Base-by-base conservation (phyloP, 2,113 vertebrate species). In the Spilogale gracilis region DNA sequence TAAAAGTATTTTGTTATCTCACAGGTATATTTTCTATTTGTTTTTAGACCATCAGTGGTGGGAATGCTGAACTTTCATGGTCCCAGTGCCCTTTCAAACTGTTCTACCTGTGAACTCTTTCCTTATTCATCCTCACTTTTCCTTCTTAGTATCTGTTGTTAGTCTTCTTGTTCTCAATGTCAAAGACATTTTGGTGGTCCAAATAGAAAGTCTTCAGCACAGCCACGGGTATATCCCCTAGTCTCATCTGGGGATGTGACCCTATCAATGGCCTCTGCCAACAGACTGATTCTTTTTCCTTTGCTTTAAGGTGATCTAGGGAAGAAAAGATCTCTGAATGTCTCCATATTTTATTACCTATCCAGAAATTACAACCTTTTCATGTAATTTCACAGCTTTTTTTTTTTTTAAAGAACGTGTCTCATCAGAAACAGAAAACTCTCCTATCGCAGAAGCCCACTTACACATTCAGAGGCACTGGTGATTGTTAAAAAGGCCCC, bases 191-290 rank as follows among this genome's bases (percentile, higher is more conserved):
- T 54, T 43, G 25, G 25, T 43, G 21, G 4, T 32, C 2, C 45
- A 85, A 71, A 21, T 3, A 38, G 18, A 74, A 56, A n/a, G 1
- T 61, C 10, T 86, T 73, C 17, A 56, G 2, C 16, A 69, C 4
- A 65, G 32, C 9, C 21, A 3, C 13, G 18, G 10, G 30, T 0
- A 1, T 4, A 21, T 30, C 16, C 3, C 20, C 17, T 73, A 6
- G 14, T 32, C 20, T 76, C 14, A 54, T 54, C 4, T 38, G 3
- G 25, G 16, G 7, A 58, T 6, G 3, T 2, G 20, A 38, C 63
- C 14, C 14, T 48, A 6, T 38, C 48, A 82, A 0, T 58, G 23
- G 17, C 5, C 5, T 89, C 38, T 43, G 16, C 13, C 38, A 50
- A 50, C 6, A 69, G 1, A 56, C 16, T 48, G 1, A 2, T 87